phyloP scores from a whole-genome alignment of 2,113 vertebrate species.

The Notiomystis cincta region DNA sequence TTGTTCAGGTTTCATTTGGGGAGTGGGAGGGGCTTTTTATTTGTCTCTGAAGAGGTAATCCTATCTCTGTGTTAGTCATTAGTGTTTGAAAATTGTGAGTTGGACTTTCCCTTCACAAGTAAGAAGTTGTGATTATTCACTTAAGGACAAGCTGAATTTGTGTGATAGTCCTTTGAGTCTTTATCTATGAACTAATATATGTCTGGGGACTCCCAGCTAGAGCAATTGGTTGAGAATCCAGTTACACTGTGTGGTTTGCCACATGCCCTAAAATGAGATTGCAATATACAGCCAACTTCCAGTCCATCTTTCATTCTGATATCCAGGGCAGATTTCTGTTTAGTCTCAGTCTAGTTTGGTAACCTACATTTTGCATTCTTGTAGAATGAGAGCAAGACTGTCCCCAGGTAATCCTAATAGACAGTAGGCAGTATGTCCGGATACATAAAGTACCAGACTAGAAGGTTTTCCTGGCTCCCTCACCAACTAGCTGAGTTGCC shows the following conservation, averaged over 20 bases:
- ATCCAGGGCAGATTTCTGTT: neutral
- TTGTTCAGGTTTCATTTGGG: neutral
- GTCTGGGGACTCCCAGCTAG: neutral
- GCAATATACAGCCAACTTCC: neutral
- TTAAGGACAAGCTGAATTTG: neutral
- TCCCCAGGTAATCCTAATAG: neutral
- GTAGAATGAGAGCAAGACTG: neutral
- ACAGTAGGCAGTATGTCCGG: rapidly evolving
- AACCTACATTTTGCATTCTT: neutral
- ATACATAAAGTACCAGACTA: neutral
- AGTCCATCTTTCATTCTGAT: neutral
- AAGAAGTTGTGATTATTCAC: neutral
- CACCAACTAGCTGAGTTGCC: neutral
- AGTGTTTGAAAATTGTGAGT: neutral
- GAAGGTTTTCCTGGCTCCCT: neutral
- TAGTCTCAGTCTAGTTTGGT: neutral
- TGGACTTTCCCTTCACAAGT: neutral
- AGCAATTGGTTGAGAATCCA: neutral
- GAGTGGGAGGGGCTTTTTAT: neutral
- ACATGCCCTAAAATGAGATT: neutral
- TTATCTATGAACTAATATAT: neutral
- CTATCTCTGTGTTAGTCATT: neutral
- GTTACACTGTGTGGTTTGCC: neutral
- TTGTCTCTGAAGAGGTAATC: neutral
- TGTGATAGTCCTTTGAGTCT: neutral